Conservation (phyloP, 35 echinoderm and acorn worm genomes). For the Holothuria glaberrima region DNA sequence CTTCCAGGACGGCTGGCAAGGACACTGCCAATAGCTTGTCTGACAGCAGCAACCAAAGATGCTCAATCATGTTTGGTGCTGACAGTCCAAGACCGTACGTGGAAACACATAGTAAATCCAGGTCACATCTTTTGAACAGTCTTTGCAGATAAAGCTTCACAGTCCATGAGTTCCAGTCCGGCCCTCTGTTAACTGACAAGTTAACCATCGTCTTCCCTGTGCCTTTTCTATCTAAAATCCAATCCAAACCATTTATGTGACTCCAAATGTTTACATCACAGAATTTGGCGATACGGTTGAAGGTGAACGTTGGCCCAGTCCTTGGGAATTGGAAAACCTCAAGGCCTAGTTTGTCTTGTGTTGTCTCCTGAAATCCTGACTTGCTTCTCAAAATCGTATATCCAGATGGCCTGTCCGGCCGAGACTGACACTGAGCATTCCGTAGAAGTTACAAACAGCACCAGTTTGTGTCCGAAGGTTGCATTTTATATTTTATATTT, state of each 20-base stretch:
- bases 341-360: neutral
- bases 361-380: neutral
- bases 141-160: neutral
- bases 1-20: neutral
- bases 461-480: too few relatives aligned
- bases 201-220: neutral
- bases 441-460: too few relatives aligned
- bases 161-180: constrained; percentile 49
- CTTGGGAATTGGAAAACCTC: neutral
- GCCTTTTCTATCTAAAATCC: neutral
- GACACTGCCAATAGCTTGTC: constrained; percentile 1
- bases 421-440: too few relatives aligned
- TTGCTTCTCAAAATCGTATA: neutral
- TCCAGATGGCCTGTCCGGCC: constrained; percentile 11
- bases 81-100: neutral
- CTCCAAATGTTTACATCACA: constrained; percentile 6
- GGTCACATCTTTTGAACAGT: too few relatives aligned
- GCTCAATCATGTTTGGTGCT: too few relatives aligned
- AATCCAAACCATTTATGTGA: neutral
- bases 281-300: too few relatives aligned
- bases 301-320: too few relatives aligned
- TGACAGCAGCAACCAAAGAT: constrained; percentile 22
- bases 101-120: too few relatives aligned
- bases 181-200: constrained; percentile 35
- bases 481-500: too few relatives aligned